These are phyloP conservation scores for Phaedon cochleariae DNA, from an alignment of 2,888 invertebrate species.

Conservation along the genomic window DNA sequence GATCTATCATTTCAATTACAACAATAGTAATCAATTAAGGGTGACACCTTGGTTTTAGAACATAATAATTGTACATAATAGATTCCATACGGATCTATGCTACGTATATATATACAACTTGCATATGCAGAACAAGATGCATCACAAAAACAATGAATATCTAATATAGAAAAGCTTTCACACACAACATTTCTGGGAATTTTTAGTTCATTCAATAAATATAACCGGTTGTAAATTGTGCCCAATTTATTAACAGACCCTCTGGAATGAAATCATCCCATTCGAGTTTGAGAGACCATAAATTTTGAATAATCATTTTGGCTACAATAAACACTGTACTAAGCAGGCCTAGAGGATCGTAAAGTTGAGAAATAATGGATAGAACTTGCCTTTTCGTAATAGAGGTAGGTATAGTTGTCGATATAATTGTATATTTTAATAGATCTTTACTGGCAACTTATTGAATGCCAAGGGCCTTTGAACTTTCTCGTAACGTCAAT, in stretches of 20 bases:
- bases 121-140: slow-evolving; percentile 27
- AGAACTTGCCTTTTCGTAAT: slow-evolving; percentile 37
- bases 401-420: background rate
- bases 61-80: slow-evolving; percentile 9
- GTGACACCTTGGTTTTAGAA: slow-evolving; percentile 19
- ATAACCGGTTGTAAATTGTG: slow-evolving; percentile 10
- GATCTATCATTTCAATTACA: too few relatives aligned
- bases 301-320: slow-evolving; percentile 38
- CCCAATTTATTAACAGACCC: slow-evolving; percentile 16
- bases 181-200: slow-evolving; percentile 22
- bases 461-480: too few relatives aligned
- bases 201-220: slow-evolving; percentile 17
- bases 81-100: too few relatives aligned
- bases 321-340: slow-evolving; percentile 39
- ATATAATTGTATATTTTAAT: background rate
- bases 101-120: slow-evolving; percentile 36
- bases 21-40: too few relatives aligned
- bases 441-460: background rate
- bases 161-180: slow-evolving; percentile 4
- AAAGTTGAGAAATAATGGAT: slow-evolving; percentile 38
- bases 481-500: too few relatives aligned
- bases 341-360: slow-evolving; percentile 43
- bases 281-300: slow-evolving; percentile 36
- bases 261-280: slow-evolving; percentile 41
- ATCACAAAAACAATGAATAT: slow-evolving; percentile 36